These are phyloP conservation scores for Beris morrisii DNA, from an alignment of 2,888 invertebrate species.

Conservation along the genomic window DNA sequence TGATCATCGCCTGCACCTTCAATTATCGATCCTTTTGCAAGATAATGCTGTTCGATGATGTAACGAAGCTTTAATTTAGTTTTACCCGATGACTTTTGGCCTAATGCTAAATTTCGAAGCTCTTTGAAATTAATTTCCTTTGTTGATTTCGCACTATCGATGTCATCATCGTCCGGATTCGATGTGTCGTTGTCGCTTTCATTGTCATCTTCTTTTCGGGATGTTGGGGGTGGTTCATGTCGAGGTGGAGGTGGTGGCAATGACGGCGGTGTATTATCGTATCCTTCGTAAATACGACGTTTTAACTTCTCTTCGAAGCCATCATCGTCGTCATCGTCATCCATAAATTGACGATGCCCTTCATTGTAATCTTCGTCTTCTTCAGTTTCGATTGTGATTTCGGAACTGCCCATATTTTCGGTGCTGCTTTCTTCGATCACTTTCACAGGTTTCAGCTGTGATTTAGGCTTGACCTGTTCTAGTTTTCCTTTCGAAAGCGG, in stretches of 20 bases:
- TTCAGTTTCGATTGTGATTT: conserved; percentile 10
- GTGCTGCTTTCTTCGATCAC: conserved; percentile 4
- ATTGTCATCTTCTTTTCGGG: conserved; percentile 9
- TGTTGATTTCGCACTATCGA: conserved; percentile 5
- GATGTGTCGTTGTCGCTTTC: conserved; percentile 15
- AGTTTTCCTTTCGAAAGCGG: no score
- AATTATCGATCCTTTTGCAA: conserved; percentile 49
- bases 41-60: conserved; percentile 51
- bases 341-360: conserved; percentile 14
- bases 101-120: conserved; percentile 49
- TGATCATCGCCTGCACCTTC: conserved; percentile 42
- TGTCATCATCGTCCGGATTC: conserved; percentile 18
- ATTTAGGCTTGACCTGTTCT: not conserved
- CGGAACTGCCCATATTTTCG: conserved; percentile 9
- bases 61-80: conserved; percentile 51
- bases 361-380: conserved; percentile 11
- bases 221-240: not conserved
- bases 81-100: conserved; percentile 42
- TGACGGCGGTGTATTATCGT: not conserved
- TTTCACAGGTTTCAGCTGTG: conserved; percentile 21
- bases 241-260: not conserved
- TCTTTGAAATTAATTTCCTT: conserved; percentile 53
- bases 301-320: conserved; percentile 33
- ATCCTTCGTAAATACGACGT: conserved; percentile 11
- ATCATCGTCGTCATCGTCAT: conserved; percentile 32